Conservation (phyloP, 1,140 invertebrate genomes). For the Cephus cinctus region DNA sequence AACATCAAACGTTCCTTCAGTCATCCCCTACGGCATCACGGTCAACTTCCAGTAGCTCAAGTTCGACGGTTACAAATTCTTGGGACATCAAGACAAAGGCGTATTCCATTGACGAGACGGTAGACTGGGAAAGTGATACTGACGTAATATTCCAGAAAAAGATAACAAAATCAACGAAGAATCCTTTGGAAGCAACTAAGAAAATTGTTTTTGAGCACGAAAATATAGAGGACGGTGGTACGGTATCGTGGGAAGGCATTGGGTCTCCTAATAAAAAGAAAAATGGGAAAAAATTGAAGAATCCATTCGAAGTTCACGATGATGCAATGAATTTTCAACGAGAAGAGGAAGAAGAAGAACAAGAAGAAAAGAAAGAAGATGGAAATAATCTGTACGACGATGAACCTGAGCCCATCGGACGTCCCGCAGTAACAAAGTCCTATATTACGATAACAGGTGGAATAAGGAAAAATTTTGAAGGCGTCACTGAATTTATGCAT, state of each 20-base stretch:
- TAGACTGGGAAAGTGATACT: not conserved
- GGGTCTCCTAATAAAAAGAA: not conserved
- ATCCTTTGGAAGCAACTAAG: slow-evolving; percentile 5
- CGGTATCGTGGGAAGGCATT: not conserved
- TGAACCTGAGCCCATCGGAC: too few relatives aligned
- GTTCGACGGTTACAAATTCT: not conserved
- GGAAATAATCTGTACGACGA: too few relatives aligned
- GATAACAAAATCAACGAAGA: not conserved
- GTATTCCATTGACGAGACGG: not conserved
- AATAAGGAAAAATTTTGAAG: slow-evolving; percentile 5
- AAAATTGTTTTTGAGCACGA: slow-evolving; percentile 2
- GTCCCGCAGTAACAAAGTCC: too few relatives aligned
- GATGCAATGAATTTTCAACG: not conserved
- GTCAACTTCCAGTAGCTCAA: not conserved
- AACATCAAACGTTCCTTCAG: too few relatives aligned
- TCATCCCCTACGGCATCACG: not conserved
- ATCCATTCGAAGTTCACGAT: slow-evolving; percentile 2
- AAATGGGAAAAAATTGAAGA: not conserved
- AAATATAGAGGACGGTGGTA: not conserved
- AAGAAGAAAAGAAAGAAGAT: not conserved
- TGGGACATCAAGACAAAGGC: not conserved
- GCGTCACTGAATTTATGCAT: slow-evolving; percentile 1
- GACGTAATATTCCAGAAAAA: not conserved
- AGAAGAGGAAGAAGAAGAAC: not conserved
- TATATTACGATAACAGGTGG: not conserved